These are phyloP conservation scores for Anthoptus insignis DNA, from an alignment of 2,888 invertebrate species.

Conservation along the genomic window DNA sequence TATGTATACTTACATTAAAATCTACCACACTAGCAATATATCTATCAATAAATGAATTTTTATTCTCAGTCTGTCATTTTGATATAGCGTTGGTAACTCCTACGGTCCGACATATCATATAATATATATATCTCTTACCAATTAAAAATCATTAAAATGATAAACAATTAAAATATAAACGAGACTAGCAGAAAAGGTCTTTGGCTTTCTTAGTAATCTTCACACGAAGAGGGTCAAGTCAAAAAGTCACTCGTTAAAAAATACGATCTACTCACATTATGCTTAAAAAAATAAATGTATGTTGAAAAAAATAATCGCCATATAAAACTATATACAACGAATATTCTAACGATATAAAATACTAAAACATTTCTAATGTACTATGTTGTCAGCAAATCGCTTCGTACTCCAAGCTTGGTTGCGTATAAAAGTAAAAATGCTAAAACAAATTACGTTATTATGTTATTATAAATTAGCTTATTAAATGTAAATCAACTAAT, in stretches of 20 bases:
- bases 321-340: slow-evolving; percentile 39
- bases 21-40: slow-evolving; percentile 54
- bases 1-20: slow-evolving; percentile 17
- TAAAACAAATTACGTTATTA: slow-evolving; percentile 32
- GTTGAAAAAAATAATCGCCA: slow-evolving; percentile 34
- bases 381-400: slow-evolving; percentile 20
- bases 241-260: slow-evolving; percentile 28
- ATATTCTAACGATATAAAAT: slow-evolving; percentile 11
- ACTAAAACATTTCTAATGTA: slow-evolving; percentile 33
- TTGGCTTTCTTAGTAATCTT: slow-evolving; percentile 70
- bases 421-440: slow-evolving; percentile 59
- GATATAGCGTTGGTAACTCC: slow-evolving; percentile 76
- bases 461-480: not conserved
- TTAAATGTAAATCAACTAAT: slow-evolving; percentile 1
- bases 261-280: slow-evolving; percentile 41
- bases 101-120: slow-evolving; percentile 54
- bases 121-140: slow-evolving; percentile 45
- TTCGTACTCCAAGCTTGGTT: slow-evolving; percentile 31
- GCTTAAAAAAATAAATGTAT: slow-evolving; percentile 41
- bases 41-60: slow-evolving; percentile 54
- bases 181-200: slow-evolving; percentile 80
- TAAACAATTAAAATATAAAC: slow-evolving; percentile 69
- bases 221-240: not conserved
- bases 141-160: slow-evolving; percentile 65
- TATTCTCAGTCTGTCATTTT: slow-evolving; percentile 64